Evolutionary conservation across 2,113 vertebrate species (phyloP).

Genomic region (Pedetes capensis): DNA sequence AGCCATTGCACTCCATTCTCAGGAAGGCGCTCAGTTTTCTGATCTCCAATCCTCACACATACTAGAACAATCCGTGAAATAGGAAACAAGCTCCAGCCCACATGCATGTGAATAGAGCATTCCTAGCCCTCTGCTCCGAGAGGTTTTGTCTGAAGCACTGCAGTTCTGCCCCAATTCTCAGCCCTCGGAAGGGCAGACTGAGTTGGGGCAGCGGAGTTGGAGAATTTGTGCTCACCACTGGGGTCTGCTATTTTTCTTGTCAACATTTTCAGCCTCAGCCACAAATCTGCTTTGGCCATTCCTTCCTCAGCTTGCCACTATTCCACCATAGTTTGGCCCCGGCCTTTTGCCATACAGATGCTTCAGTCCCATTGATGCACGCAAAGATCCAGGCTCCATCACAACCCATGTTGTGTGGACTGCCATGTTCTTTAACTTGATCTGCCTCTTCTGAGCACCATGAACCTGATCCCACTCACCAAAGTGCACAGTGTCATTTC

Average conservation of each 20-base stretch:
- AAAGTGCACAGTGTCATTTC: not conserved
- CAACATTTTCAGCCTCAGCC: not conserved
- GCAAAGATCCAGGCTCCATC: not conserved
- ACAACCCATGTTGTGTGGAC: not conserved
- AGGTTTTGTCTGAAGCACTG: not conserved
- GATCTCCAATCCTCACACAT: conserved; percentile 12
- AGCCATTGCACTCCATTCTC: not conserved
- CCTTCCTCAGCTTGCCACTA: too few relatives aligned
- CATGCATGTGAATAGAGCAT: not conserved
- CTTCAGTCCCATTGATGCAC: not conserved
- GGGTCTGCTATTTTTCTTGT: not conserved
- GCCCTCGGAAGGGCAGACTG: not conserved
- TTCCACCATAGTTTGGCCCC: not conserved
- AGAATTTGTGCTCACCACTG: not conserved
- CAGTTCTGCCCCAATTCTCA: not conserved
- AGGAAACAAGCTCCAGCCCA: not conserved
- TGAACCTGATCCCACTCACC: not conserved
- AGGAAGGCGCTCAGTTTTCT: not conserved
- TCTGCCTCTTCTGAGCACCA: not conserved
- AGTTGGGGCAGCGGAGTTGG: not conserved
- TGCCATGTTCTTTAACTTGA: not conserved
- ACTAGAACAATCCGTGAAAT: conserved; percentile 28
- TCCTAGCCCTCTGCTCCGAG: not conserved
- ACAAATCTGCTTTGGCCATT: not conserved
- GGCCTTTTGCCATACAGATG: not conserved